phyloP scores from a whole-genome alignment of 2,888 invertebrate species.

The Yponomeuta malinellus region DNA sequence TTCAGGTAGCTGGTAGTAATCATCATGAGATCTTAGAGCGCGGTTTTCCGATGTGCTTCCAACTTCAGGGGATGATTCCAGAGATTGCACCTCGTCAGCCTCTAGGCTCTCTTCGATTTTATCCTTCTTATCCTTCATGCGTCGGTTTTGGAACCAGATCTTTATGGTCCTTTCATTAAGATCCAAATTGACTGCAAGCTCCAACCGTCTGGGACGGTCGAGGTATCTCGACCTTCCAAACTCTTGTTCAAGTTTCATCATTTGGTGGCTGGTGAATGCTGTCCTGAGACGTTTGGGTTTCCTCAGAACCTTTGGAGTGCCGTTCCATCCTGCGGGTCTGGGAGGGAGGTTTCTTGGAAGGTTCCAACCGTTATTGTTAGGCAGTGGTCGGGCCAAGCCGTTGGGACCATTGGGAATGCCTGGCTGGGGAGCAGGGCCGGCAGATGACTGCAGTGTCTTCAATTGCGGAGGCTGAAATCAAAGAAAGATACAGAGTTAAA shows the following conservation, averaged over 20 bases:
- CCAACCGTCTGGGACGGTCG: slow-evolving; percentile 82
- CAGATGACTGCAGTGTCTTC: background rate
- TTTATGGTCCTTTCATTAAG: slow-evolving; percentile 82
- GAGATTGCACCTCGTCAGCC: slow-evolving; percentile 40
- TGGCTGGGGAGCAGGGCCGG: background rate
- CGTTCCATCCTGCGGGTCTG: slow-evolving; percentile 21
- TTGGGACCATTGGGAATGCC: background rate
- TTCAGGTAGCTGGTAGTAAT: slow-evolving; percentile 27
- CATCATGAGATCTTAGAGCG: background rate
- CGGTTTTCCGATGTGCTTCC: slow-evolving; percentile 19
- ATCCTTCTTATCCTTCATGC: slow-evolving; percentile 79
- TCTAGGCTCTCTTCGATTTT: slow-evolving; percentile 35
- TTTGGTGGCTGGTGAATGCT: slow-evolving; percentile 85
- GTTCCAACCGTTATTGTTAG: background rate
- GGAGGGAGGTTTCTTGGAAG: background rate
- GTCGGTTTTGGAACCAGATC: slow-evolving; percentile 84
- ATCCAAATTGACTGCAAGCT: slow-evolving; percentile 76
- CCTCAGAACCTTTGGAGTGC: slow-evolving; percentile 15
- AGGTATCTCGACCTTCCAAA: slow-evolving; percentile 81
- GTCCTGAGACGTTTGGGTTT: slow-evolving; percentile 81
- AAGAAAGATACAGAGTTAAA: background rate
- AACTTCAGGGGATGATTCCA: slow-evolving; percentile 36
- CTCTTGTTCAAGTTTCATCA: slow-evolving; percentile 84
- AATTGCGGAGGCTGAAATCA: slow-evolving; percentile 7
- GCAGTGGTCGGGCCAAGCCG: background rate